These are phyloP conservation scores for Tinea semifulvella DNA, from an alignment of 2,888 invertebrate species.

Conservation along the genomic window DNA sequence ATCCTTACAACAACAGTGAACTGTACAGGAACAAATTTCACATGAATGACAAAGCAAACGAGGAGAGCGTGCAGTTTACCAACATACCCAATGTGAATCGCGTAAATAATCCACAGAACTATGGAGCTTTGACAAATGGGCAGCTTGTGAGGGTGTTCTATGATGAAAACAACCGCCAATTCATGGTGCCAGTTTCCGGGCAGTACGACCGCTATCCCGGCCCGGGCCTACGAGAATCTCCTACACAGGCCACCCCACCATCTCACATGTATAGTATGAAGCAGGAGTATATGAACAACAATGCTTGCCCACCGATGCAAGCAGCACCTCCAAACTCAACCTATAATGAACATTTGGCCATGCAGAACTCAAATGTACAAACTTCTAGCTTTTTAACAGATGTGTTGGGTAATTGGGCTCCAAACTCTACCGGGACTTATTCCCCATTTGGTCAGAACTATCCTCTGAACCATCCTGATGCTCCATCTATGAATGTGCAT, in stretches of 20 bases:
- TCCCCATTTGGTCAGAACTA: slow-evolving; percentile 76
- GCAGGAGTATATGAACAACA: slow-evolving; percentile 34
- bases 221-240: slow-evolving; percentile 37
- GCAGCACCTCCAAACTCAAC: slow-evolving; percentile 29
- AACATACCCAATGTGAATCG: slow-evolving; percentile 36
- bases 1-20: slow-evolving; percentile 35
- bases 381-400: slow-evolving; percentile 72
- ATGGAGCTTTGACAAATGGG: slow-evolving; percentile 55
- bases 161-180: slow-evolving; percentile 56
- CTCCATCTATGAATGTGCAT: slow-evolving; percentile 40
- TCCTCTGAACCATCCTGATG: slow-evolving; percentile 58
- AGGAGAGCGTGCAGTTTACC: slow-evolving; percentile 41
- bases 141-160: slow-evolving; percentile 52
- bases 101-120: slow-evolving; percentile 37
- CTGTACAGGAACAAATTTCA: slow-evolving; percentile 49
- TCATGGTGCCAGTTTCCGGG: slow-evolving; percentile 53
- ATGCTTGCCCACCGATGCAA: slow-evolving; percentile 30
- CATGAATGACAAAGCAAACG: slow-evolving; percentile 35
- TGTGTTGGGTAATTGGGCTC: slow-evolving; percentile 76
- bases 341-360: slow-evolving; percentile 33
- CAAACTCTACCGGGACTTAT: slow-evolving; percentile 76
- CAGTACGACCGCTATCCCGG: slow-evolving; percentile 58
- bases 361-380: slow-evolving; percentile 27
- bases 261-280: slow-evolving; percentile 47
- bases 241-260: slow-evolving; percentile 31